A percentile compares a stretch with the other conserved stretches of the same genome.
Evolutionary conservation across 37 sponge, comb jelly and placozoan genomes (phyloP).

Genomic region (Trichoplax adhaerens): DNA sequence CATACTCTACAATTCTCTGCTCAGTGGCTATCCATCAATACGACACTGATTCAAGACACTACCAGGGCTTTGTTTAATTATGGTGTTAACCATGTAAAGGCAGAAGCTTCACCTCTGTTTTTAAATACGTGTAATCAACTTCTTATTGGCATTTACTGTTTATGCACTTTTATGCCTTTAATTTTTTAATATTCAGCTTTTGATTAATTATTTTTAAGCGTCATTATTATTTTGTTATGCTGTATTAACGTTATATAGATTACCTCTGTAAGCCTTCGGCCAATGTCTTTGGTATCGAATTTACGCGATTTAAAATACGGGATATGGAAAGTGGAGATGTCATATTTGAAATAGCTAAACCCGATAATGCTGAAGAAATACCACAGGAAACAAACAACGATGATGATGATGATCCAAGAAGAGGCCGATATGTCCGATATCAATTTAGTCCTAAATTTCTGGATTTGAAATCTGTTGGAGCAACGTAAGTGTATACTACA

Average conservation of each 20-base stretch:
- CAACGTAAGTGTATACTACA: constrained; percentile 55
- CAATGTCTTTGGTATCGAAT: constrained; percentile 62
- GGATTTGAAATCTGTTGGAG: constrained; percentile 64
- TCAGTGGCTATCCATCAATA: too few relatives aligned
- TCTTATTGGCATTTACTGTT: too few relatives aligned
- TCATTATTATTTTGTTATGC: too few relatives aligned
- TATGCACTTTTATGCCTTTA: too few relatives aligned
- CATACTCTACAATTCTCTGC: too few relatives aligned
- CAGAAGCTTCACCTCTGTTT: too few relatives aligned
- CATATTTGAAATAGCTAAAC: constrained; percentile 72
- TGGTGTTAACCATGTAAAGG: too few relatives aligned
- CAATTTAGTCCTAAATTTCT: constrained; percentile 80
- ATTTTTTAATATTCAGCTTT: too few relatives aligned
- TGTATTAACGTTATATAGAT: constrained; percentile 15
- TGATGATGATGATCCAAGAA: constrained; percentile 15
- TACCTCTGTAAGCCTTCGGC: constrained; percentile 66
- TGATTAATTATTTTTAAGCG: too few relatives aligned
- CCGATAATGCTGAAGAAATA: constrained; percentile 17
- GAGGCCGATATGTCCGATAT: constrained; percentile 72
- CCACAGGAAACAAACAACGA: neutral
- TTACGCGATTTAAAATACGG: constrained; percentile 63
- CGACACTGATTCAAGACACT: too few relatives aligned
- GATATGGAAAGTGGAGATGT: constrained; percentile 54
- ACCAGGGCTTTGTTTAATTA: too few relatives aligned
- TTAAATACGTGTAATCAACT: too few relatives aligned